These are phyloP conservation scores for Drosophila eohydei DNA, from an alignment of 2,888 invertebrate genomes.

Conservation along the genomic window DNA sequence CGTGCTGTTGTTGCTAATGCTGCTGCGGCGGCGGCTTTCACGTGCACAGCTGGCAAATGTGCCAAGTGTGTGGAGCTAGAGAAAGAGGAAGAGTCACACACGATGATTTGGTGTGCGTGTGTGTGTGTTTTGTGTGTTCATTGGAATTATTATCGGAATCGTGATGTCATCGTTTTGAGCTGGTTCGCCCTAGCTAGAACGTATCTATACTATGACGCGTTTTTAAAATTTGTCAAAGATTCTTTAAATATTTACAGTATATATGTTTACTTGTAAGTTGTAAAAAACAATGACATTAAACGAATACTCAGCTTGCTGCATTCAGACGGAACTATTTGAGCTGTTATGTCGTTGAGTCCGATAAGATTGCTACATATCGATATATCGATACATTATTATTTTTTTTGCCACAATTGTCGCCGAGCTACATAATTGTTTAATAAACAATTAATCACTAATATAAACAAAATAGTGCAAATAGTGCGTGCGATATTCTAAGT, in stretches of 20 bases:
- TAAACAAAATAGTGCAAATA: constrained; percentile 71
- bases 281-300: neutral
- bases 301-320: neutral
- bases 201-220: neutral
- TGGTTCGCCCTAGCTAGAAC: constrained; percentile 25
- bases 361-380: constrained; percentile 38
- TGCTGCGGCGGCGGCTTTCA: constrained; percentile 58
- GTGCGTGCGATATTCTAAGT: constrained; percentile 42
- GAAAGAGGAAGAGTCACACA: constrained; percentile 37
- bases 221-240: neutral
- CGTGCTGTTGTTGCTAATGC: constrained; percentile 7
- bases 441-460: constrained; percentile 79
- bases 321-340: constrained; percentile 5
- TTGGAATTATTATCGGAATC: constrained; percentile 40
- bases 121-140: constrained; percentile 2
- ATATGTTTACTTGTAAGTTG: neutral
- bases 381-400: constrained; percentile 48
- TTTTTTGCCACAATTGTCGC: constrained; percentile 55
- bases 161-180: constrained; percentile 54
- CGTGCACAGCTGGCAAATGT: constrained; percentile 76
- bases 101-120: constrained; percentile 18
- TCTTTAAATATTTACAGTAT: neutral
- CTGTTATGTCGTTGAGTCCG: constrained; percentile 4
- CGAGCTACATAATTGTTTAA: constrained; percentile 76
- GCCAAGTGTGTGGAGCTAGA: constrained; percentile 36